phyloP scores from a whole-genome alignment of 2,888 invertebrate species.

The Cheilosia pagana region DNA sequence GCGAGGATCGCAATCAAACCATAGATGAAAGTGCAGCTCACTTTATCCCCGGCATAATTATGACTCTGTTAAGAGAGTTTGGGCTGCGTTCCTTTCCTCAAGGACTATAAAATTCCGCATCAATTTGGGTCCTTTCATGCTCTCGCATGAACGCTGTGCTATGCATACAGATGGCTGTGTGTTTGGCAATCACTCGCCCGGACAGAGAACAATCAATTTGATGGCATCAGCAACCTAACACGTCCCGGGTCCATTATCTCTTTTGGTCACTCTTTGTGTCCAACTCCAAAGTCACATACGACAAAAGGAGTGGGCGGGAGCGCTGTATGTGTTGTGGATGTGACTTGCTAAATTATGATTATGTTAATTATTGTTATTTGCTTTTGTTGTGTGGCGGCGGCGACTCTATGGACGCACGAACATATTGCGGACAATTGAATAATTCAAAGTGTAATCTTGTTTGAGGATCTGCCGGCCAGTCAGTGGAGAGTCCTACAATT shows the following conservation, averaged over 20 bases:
- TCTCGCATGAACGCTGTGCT: conserved; percentile 16
- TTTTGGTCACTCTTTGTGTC: conserved; percentile 39
- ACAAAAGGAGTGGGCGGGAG: conserved; percentile 22
- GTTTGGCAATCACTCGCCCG: conserved; percentile 27
- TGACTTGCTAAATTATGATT: conserved; percentile 72
- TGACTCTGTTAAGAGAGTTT: conserved; percentile 44
- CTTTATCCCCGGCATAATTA: conserved; percentile 53
- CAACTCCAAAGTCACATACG: conserved; percentile 41
- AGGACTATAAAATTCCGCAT: conserved; percentile 44
- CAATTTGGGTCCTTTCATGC: conserved; percentile 31
- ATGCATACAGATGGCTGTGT: conserved; percentile 13
- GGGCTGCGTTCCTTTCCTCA: background rate
- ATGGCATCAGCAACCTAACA: conserved; percentile 56
- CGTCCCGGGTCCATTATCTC: conserved; percentile 60
- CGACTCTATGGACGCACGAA: conserved; percentile 31
- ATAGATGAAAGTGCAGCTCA: conserved; percentile 15
- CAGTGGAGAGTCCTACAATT: conserved; percentile 4
- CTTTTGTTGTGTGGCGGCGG: conserved; percentile 49
- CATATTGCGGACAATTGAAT: conserved; percentile 65
- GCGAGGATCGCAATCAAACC: conserved; percentile 67
- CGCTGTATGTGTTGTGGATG: conserved; percentile 21
- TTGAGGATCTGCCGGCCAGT: conserved; percentile 42
- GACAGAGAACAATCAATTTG: conserved; percentile 52
- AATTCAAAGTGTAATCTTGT: conserved; percentile 69
- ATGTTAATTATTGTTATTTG: conserved; percentile 75